phyloP scores from a whole-genome alignment of 2,113 vertebrate species.

The Podarcis cretensis region DNA sequence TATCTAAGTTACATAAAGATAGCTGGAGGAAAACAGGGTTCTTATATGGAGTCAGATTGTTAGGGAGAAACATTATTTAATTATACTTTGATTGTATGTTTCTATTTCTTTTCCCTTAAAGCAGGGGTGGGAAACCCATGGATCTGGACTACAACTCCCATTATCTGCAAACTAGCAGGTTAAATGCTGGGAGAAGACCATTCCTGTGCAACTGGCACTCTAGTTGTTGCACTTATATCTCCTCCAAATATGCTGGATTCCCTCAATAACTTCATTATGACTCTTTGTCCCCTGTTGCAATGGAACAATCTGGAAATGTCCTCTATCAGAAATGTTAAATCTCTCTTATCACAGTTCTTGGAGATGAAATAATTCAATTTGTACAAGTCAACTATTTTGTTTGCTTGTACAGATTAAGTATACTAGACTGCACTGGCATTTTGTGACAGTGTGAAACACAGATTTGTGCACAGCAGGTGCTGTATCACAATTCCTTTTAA shows the following conservation, averaged over 20 bases:
- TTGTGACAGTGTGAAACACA: constrained; percentile 11
- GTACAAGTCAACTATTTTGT: neutral
- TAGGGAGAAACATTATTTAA: too few relatives aligned
- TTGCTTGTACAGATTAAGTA: constrained; percentile 19
- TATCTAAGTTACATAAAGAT: neutral
- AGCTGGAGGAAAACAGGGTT: too few relatives aligned
- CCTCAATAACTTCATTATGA: neutral
- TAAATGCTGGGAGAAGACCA: neutral
- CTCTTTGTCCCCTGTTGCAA: neutral
- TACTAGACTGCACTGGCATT: constrained; percentile 6
- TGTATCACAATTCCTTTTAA: neutral
- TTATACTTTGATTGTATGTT: too few relatives aligned
- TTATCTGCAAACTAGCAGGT: too few relatives aligned
- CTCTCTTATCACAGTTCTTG: neutral
- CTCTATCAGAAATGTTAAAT: neutral
- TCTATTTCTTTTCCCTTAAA: too few relatives aligned
- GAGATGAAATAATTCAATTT: constrained; percentile 13
- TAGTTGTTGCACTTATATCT: neutral
- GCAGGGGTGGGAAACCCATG: too few relatives aligned
- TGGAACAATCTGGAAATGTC: neutral
- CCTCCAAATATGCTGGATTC: neutral
- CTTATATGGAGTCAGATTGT: too few relatives aligned
- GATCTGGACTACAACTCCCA: too few relatives aligned
- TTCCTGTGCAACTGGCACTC: neutral
- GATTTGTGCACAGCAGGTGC: constrained; percentile 13